Evolutionary conservation across 2,888 invertebrate genomes (phyloP), one percentile per base, ranked within the genome.

Genomic region (Tupiocoris notatus): DNA sequence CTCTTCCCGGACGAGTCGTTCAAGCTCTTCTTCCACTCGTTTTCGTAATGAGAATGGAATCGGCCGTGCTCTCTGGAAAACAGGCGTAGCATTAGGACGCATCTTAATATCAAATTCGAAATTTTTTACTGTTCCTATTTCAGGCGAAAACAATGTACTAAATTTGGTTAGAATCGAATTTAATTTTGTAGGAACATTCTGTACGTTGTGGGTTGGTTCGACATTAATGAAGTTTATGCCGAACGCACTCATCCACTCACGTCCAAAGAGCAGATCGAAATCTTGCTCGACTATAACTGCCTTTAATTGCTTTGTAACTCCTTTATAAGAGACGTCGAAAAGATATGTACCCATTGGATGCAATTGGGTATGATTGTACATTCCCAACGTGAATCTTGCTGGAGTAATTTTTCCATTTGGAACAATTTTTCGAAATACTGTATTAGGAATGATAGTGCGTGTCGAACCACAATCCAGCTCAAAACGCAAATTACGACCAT

Each of bases 1-100:
- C 16, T 65, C 58, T 23, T 75, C 66, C 0, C 25, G 54, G 20
- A 57, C 58, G 18, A 75, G 67, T 22, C 59, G 67, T n/a, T 75
- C 65, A 22, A 75, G 24, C 23, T 66, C 75, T 22, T 75, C 75
- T 9, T 64, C 56, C 1, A 75, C 58, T 18, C 65, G 22, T 23
- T 66, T 64, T 9, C 25, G 21, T 12, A 66, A 23, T 2, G 57
- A 56, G 24, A 75, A 56, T n/a, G 75, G 65, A 66, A 75, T 17
- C 7, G 23, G 58, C 2, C 59, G 64, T 22, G 75, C 58, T 1
- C 59, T 65, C 25, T 58, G 24, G 25, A 75, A 75, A 75, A 75
- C 65, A 22, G 21, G 64, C 20, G 6, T 64, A 7, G 64, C 2
- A n/a, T 25, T 21, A 6, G 23, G 12, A n/a, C 22, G 18, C 65